A percentile compares a stretch with the other conserved stretches of the same genome.
These are phyloP conservation scores for Phenganax stokvisi DNA, from an alignment of 92 coral and sea anemone species.

Conservation along the genomic window DNA sequence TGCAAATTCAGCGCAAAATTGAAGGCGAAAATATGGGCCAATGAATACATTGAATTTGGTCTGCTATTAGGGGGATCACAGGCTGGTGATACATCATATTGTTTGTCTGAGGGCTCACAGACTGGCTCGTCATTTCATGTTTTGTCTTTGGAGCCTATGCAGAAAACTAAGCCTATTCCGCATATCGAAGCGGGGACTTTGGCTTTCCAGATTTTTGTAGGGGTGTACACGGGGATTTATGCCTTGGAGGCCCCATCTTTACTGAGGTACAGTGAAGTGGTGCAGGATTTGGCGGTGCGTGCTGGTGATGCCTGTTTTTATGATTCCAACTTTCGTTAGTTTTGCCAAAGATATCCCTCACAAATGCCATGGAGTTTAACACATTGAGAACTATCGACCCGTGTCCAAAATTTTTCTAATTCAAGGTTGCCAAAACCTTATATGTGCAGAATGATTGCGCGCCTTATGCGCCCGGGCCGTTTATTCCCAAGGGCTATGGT, in stretches of 20 bases:
- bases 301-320: conserved; percentile 26
- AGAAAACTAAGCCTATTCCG: conserved; percentile 17
- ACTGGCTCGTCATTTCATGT: too few species aligned
- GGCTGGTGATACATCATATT: too few species aligned
- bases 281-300: conserved; percentile 39
- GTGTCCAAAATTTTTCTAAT: background rate
- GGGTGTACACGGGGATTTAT: conserved; percentile 30
- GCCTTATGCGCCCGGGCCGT: too few species aligned
- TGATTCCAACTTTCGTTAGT: conserved; percentile 23
- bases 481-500: too few species aligned
- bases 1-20: too few species aligned
- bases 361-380: conserved; percentile 11
- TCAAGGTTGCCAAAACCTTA: too few species aligned
- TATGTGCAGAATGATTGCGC: too few species aligned
- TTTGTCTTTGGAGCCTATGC: too few species aligned
- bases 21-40: too few species aligned
- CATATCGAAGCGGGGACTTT: conserved; percentile 29
- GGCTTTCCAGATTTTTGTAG: conserved; percentile 33
- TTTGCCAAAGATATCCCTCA: conserved; percentile 7
- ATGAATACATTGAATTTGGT: too few species aligned
- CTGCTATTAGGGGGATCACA: too few species aligned
- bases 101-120: too few species aligned
- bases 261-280: conserved; percentile 36
- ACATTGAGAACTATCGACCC: conserved; percentile 38
- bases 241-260: conserved; percentile 32